Evolutionary conservation across 2,888 invertebrate species (phyloP), one percentile per base, ranked within the genome.

Genomic region (Orthosia gothica): DNA sequence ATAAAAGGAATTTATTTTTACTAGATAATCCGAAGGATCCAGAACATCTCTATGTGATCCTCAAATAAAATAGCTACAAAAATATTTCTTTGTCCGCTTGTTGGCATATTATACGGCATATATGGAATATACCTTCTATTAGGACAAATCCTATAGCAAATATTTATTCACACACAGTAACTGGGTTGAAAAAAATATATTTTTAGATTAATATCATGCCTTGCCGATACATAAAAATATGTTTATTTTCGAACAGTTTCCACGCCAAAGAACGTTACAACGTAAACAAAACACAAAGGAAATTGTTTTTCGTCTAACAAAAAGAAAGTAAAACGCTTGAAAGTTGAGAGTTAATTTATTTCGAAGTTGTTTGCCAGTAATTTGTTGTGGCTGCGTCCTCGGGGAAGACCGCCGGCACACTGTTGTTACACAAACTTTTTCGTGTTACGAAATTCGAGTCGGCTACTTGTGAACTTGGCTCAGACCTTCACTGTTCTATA

Each of bases 291-390:
- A 93, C 89, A 93, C 93, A 94, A 95, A 94, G 93, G 91, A 94
- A 95, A 95, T 95, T 94, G 94, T 95, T 95, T 94, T 94, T 92
- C 91, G 89, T 90, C 91, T 88, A 90, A 92, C 92, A 92, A 92
- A 94, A 94, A 94, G 93, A 94, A 94, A 94, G 94, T 93, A 93
- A 94, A 95, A 95, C 94, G 94, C 93, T 95, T 93, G 92, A 95
- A 95, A 95, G 95, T 95, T 93, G 95, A 92, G 95, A 95, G 94
- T 94, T 95, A 95, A 96, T 96, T 96, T 95, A 95, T 95, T 95
- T 95, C 91, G 92, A 95, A 95, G 95, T 96, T 95, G 95, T 96
- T 96, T 95, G 94, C 93, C 93, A 92, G 95, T 95, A 95, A 95
- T 95, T 95, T 95, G 95, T 94, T 95, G 95, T 92, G 95, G 94